Conservation (phyloP, 2,888 invertebrate genomes). For the Brenthis daphne region DNA sequence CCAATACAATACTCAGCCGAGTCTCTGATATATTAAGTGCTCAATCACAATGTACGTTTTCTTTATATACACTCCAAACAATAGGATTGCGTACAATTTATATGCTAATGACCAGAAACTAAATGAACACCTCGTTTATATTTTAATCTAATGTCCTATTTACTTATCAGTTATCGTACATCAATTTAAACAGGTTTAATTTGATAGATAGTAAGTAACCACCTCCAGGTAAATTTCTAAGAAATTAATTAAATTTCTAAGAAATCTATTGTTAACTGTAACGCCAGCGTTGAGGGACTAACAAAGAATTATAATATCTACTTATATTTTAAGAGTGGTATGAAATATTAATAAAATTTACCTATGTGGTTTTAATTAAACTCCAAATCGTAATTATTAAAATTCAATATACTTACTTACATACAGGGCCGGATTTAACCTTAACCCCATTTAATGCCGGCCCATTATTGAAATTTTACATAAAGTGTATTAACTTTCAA, state of each 20-base stretch:
- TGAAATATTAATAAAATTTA: background rate
- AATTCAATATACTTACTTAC: no score
- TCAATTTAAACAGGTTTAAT: background rate
- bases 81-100: slow-evolving; percentile 14
- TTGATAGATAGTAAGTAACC: no score
- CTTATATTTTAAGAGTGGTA: background rate
- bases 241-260: no score
- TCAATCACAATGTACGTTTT: background rate
- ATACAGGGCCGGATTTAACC: no score
- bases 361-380: background rate
- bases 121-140: background rate
- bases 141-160: slow-evolving; percentile 10
- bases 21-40: background rate
- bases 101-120: background rate
- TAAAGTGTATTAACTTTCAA: no score
- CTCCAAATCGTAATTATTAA: background rate
- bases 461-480: no score
- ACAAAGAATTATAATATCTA: background rate
- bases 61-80: slow-evolving; percentile 13
- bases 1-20: background rate
- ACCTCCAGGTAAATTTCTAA: no score
- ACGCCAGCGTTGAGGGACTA: no score
- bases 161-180: background rate
- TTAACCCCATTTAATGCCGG: no score
- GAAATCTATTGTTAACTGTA: no score